Evolutionary conservation across 2,797 vertebrate species (phyloP), one percentile per base, ranked within the genome.

Genomic region (Antrozous pallidus): DNA sequence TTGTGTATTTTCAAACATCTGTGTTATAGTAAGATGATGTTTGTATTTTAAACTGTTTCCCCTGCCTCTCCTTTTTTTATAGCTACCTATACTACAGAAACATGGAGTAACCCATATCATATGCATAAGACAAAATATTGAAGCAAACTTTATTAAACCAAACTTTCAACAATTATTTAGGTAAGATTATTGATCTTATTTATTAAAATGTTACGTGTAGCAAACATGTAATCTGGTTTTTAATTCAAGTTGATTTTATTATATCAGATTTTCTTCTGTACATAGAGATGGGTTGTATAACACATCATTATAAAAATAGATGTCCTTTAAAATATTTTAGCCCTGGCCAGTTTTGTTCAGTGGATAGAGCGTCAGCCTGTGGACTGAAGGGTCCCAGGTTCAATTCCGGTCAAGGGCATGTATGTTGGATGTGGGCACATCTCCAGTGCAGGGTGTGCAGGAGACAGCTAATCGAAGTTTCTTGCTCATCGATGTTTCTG

Each of bases 121-220:
- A 97, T 99, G 99, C 98, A 99, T 99, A 98, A 98, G 99, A 94
- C 99, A 99, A 98, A 99, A 99, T 98, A 99, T 99, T 75, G 99
- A 99, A 98, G 99, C 99, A 98, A 99, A 99, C 98, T 99, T 99
- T 98, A 99, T 99, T 97, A 99, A 99, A 98, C 99, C 99, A 98
- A 99, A 99, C 98, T 99, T 99, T 97, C 99, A 99, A 91, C 99
- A 99, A 91, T 98, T 99, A 97, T 99, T 99, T 99, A 99, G 99
- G 99, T 99, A 98, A 98, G 98, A 96, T 92, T 91, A 0, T 92
- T 91, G 33, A 22, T 96, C 0, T 88, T 36, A 81, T 85, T 78
- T 79, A 83, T 83, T 73, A 81, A 95, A 89, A 80, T 88, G 9
- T 92, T 93, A 63, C 31, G 24, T 14, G 61, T 56, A 93, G 36